A percentile compares a stretch with the other conserved stretches of the same genome.
These are phyloP conservation scores for Heliopora coerulea DNA, from an alignment of 92 coral and sea anemone genomes.

Conservation along the genomic window DNA sequence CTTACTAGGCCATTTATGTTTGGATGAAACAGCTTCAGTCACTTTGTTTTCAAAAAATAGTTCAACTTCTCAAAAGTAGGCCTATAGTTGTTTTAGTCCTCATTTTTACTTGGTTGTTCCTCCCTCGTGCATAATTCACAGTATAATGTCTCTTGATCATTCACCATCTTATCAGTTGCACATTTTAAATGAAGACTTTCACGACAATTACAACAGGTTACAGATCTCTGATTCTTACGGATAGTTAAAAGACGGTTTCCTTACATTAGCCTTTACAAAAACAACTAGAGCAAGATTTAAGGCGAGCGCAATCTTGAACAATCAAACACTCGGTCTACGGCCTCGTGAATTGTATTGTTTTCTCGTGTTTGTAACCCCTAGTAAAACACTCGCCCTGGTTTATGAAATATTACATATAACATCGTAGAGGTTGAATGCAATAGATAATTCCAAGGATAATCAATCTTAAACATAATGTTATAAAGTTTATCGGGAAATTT, in stretches of 20 bases:
- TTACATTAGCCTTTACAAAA: background rate
- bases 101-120: background rate
- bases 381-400: too few relatives aligned
- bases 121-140: background rate
- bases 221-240: background rate
- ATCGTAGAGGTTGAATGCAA: too few relatives aligned
- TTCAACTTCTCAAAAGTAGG: background rate
- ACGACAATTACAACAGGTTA: background rate
- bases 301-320: too few relatives aligned
- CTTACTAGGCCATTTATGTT: conserved; percentile 1
- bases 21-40: conserved; percentile 16
- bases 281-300: background rate
- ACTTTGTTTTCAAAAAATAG: background rate
- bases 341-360: too few relatives aligned
- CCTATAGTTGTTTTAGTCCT: background rate
- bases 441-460: too few relatives aligned
- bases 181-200: background rate
- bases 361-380: too few relatives aligned
- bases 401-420: too few relatives aligned
- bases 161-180: background rate
- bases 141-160: background rate
- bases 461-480: too few relatives aligned
- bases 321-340: too few relatives aligned
- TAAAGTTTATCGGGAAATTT: too few relatives aligned
- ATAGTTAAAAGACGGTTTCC: background rate